Conservation (phyloP, 2,797 vertebrate genomes). For the Tragelaphus oryx region DNA sequence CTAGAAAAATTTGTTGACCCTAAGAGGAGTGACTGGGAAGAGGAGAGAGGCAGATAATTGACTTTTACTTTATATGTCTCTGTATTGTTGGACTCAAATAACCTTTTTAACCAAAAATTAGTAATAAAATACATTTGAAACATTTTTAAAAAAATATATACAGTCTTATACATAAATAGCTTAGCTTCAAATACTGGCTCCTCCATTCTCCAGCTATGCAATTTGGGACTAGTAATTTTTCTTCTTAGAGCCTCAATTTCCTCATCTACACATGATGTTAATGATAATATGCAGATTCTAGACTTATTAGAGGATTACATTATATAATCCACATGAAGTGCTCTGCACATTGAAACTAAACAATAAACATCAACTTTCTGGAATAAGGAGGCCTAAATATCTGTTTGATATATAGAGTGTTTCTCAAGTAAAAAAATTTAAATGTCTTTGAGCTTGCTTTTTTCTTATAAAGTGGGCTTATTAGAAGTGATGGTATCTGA, state of each 20-base stretch:
- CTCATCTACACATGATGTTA: neutral
- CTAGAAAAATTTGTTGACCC: neutral
- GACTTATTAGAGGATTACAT: neutral
- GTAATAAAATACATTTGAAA: neutral
- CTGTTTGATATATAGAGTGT: neutral
- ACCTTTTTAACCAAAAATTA: neutral
- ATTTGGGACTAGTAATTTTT: neutral
- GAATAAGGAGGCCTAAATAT: neutral
- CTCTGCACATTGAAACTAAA: neutral
- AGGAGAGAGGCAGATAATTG: neutral
- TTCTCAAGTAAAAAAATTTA: neutral
- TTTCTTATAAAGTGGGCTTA: neutral
- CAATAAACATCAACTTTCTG: neutral
- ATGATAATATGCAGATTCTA: neutral
- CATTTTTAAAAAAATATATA: neutral
- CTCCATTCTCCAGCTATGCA: neutral
- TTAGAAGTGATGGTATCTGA: neutral
- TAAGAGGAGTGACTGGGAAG: neutral
- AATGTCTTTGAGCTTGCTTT: neutral
- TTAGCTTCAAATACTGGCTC: neutral
- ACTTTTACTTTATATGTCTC: neutral
- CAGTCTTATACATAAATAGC: neutral
- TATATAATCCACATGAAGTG: neutral
- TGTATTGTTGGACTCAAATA: neutral
- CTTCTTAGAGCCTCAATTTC: neutral